Evolutionary conservation across 2,888 invertebrate genomes (phyloP).

Genomic region (Scaptomyza polygonia): DNA sequence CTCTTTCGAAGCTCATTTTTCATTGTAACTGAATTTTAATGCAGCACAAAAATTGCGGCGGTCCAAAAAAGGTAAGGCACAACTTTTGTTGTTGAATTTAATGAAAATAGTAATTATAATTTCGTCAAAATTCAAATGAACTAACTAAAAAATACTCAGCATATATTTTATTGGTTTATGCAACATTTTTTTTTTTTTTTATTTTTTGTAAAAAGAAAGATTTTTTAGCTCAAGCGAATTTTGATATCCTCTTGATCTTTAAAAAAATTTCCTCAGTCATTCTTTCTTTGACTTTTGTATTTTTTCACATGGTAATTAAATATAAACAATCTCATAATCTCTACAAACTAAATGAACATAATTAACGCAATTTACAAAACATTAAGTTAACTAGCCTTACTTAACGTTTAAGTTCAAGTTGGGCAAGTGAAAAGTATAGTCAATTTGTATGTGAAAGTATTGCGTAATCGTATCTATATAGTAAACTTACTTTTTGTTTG

Average conservation of each 20-base stretch:
- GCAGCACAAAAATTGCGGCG: constrained; percentile 25
- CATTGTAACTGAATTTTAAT: constrained; percentile 46
- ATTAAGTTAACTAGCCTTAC: background rate
- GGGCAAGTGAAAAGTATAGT: background rate
- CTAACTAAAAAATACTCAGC: background rate
- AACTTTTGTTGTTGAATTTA: constrained; percentile 19
- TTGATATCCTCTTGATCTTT: background rate
- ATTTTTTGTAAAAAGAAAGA: background rate
- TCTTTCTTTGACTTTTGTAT: background rate
- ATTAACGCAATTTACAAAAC: background rate
- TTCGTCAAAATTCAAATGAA: background rate
- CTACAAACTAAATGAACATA: background rate
- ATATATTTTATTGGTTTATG: background rate
- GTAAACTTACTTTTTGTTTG: constrained; percentile 4
- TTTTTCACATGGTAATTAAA: background rate
- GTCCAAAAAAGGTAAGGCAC: constrained; percentile 60
- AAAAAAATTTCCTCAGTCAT: background rate
- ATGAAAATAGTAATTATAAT: constrained; percentile 32
- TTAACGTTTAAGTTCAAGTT: background rate
- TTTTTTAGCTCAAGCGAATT: background rate
- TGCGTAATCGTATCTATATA: constrained; percentile 6
- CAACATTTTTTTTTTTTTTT: background rate
- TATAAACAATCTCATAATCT: background rate
- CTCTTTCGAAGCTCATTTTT: constrained; percentile 24
- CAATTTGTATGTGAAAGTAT: background rate